phyloP scores from a whole-genome alignment of 2,113 vertebrate species.

The Cephalopholis sonnerati region DNA sequence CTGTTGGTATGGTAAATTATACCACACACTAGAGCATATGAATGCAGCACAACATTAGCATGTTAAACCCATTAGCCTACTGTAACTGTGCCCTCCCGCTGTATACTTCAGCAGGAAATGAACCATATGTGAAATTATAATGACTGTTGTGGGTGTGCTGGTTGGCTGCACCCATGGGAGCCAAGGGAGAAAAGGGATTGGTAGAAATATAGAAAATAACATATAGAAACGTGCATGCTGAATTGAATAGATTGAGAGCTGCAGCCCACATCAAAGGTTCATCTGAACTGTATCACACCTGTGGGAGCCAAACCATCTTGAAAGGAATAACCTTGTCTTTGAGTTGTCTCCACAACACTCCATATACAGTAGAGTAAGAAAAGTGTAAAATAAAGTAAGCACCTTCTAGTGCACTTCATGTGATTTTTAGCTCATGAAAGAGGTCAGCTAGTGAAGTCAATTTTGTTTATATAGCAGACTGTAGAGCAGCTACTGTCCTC shows the following conservation, averaged over 20 bases:
- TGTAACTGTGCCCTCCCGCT: conserved; percentile 44
- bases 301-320: not conserved
- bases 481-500: not conserved
- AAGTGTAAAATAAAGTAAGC: not conserved
- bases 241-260: conserved; percentile 19
- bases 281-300: conserved; percentile 13
- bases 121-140: conserved; percentile 33
- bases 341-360: conserved; percentile 5
- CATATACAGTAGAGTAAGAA: too few relatives aligned
- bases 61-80: conserved; percentile 67
- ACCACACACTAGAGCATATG: conserved; percentile 39
- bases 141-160: conserved; percentile 33
- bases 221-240: not conserved
- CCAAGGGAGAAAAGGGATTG: not conserved
- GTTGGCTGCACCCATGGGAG: conserved; percentile 30
- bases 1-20: conserved; percentile 48
- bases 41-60: conserved; percentile 63
- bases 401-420: not conserved
- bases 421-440: not conserved
- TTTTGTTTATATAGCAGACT: too few relatives aligned
- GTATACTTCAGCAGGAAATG: conserved; percentile 44
- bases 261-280: conserved; percentile 26
- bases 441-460: not conserved
- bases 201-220: conserved; percentile 34
- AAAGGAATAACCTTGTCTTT: conserved; percentile 22